These are phyloP conservation scores for Catharus bicknelli DNA, from an alignment of 2,113 vertebrate species.

Conservation along the genomic window DNA sequence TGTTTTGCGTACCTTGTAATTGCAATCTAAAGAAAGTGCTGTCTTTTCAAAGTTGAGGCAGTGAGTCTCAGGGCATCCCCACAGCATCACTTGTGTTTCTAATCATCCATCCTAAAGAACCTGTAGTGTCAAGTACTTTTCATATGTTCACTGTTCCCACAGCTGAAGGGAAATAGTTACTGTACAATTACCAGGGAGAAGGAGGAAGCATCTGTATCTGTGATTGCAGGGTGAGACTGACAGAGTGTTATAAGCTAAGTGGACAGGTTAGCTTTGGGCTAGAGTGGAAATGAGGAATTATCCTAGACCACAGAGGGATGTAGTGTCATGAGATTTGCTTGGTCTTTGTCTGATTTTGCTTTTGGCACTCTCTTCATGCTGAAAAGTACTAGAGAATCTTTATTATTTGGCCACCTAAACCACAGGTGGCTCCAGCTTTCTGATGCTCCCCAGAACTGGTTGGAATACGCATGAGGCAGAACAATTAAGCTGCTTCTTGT, in stretches of 20 bases:
- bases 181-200: neutral
- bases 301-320: neutral
- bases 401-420: slow-evolving; percentile 27
- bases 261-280: neutral
- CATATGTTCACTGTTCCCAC: neutral
- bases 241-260: neutral
- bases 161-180: neutral
- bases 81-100: neutral
- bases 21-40: neutral
- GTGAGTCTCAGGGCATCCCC: neutral
- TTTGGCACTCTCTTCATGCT: neutral
- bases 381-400: neutral
- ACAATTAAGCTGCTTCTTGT: slow-evolving; percentile 15
- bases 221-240: neutral
- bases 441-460: neutral
- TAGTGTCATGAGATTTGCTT: neutral
- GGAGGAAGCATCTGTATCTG: neutral
- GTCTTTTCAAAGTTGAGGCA: neutral
- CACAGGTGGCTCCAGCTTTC: slow-evolving; percentile 36
- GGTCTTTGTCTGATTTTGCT: neutral
- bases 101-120: neutral
- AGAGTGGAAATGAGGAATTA: neutral
- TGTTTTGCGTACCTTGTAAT: neutral
- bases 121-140: neutral
- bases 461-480: slow-evolving; percentile 43